phyloP scores from a whole-genome alignment of 2,113 vertebrate species.

The Xyliphius kryptos region DNA sequence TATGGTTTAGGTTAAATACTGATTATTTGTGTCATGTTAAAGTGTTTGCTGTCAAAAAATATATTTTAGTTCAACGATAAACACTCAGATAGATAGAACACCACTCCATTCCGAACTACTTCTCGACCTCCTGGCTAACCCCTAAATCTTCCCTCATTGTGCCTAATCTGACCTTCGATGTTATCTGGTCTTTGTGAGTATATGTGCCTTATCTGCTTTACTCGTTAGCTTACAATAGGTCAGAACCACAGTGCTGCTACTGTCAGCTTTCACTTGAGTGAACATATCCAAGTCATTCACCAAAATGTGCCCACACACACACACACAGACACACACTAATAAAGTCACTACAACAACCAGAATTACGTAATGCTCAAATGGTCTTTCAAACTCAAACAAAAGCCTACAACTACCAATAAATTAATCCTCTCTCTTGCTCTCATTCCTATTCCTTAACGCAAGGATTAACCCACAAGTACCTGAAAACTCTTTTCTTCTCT shows the following conservation, averaged over 20 bases:
- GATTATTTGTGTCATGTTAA: slow-evolving; percentile 11
- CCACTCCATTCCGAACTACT: too few relatives aligned
- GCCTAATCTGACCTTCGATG: too few relatives aligned
- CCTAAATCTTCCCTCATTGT: too few relatives aligned
- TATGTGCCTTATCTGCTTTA: slow-evolving; percentile 8
- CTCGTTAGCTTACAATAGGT: slow-evolving; percentile 34
- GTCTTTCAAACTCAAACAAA: slow-evolving; percentile 9
- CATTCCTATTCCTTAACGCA: slow-evolving; percentile 8
- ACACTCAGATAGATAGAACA: too few relatives aligned
- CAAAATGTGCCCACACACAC: neutral
- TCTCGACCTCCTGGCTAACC: too few relatives aligned
- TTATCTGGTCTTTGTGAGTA: too few relatives aligned
- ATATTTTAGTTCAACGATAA: too few relatives aligned
- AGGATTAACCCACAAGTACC: slow-evolving; percentile 34
- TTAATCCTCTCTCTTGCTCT: neutral
- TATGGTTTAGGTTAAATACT: neutral
- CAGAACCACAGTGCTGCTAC: slow-evolving; percentile 37
- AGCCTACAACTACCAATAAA: slow-evolving; percentile 5
- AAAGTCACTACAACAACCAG: neutral
- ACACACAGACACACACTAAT: slow-evolving; percentile 4
- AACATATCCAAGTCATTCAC: neutral
- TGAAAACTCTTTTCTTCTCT: slow-evolving; percentile 20
- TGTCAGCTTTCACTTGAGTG: slow-evolving; percentile 37
- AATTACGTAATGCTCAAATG: neutral
- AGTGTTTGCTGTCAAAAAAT: slow-evolving; percentile 8